Base-by-base conservation (phyloP, 2,888 invertebrate genomes). In the Automeris io region DNA sequence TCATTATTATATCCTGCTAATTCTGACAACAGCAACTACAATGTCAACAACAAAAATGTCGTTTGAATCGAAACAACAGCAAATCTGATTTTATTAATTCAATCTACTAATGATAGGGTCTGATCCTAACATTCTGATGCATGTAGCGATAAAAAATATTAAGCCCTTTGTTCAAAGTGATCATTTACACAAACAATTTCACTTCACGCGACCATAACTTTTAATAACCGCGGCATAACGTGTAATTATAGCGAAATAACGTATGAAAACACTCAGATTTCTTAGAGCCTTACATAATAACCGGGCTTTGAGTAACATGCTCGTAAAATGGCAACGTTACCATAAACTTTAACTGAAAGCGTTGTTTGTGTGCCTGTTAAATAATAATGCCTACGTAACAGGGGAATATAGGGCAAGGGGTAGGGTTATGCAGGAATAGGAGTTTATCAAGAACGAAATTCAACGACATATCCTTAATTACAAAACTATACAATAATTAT, bases 261-360 rank as follows among this genome's bases (percentile, higher is more conserved):
- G 26, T 37, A 31, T 31, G 16, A 29, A 31, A 19, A 16, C 37
- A 37, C 31, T 37, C 33, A 23, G 34, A 34, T 34, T 34, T 12
- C 22, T 34, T 16, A 34, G 23, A 16, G 24, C 22, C 34, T 34
- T 23, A 9, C 22, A 23, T 34, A 34, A 34, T 34, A 23, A 34
- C 34, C 16, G 16, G 23, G 34, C 23, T 16, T 29, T 29, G 16
- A 11, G 34, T 34, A 34, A 34, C 34, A 13, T 16, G n/a, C 22
- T 34, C 34, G 34, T 34, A 34, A 34, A 34, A 34, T 34, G 34
- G 16, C 12, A 34, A 8, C 34, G 23, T 34, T 22, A 34, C 9
- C 21, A 13, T 34, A 34, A 34, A 34, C 21, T 23, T 16, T 9
- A 16, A 16, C 19, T 19, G 33, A 21, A 11, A 9, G n/a, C 21